Base-by-base conservation (phyloP, 2,797 vertebrate species). In the Melanotaenia maccullochi region DNA sequence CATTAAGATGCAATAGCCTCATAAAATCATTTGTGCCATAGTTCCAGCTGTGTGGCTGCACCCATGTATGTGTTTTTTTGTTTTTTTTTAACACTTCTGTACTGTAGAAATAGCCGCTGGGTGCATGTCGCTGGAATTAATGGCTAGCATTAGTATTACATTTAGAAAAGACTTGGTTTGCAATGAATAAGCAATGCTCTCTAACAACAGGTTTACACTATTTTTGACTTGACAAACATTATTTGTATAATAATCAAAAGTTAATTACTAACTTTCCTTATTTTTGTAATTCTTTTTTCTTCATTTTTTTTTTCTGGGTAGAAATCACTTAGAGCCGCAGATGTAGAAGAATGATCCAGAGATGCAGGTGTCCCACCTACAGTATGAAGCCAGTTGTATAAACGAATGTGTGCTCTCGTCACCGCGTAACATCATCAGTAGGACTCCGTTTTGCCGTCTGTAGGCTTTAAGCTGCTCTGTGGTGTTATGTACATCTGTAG, bases 401-500 rank as follows among this genome's bases (percentile, higher is more conserved):
- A 36, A 76, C 60, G 68, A 68, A 70, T 68, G 74, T 78, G 86
- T 86, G 78, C 64, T 84, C 77, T 86, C 68, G 81, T 90, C 76
- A 85, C 90, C 54, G 40, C 89, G 76, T 85, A 83, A 72, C 76
- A 75, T 76, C 82, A 74, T 82, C 68, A 56, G 73, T 88, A 85
- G 83, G 86, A 82, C 86, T 82, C 89, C 77, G 91, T 94, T 90
- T 92, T 58, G 93, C 91, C 90, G 88, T 93, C 93, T 94, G 93
- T 94, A 93, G 93, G 95, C 94, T 93, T 94, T 95, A 73, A 79
- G 86, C 94, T 93, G 86, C 76, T 84, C 93, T 87, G 90, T 94
- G 90, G 94, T 96, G 94, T 96, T 84, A 82, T 95, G 95, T 96
- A 96, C 95, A 96, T 97, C 94, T 92, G 94, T 96, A 94, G 95